Evolutionary conservation across 2,797 vertebrate genomes (phyloP).

Genomic region (Perdix hodgsoniae): DNA sequence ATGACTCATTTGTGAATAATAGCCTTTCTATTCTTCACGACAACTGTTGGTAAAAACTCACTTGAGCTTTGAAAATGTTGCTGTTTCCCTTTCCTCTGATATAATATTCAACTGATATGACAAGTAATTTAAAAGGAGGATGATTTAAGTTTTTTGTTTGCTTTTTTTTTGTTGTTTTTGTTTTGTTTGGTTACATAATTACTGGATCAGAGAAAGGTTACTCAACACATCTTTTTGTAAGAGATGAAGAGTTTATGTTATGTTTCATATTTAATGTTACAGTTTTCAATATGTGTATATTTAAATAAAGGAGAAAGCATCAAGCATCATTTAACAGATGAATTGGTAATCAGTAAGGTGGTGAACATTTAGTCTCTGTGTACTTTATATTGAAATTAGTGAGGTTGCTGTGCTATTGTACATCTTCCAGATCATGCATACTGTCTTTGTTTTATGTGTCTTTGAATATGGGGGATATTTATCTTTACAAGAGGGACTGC

Average conservation of each 20-base stretch:
- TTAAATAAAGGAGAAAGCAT: not conserved
- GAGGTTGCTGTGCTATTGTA: not conserved
- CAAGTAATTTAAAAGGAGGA: rapidly evolving
- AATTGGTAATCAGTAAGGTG: not conserved
- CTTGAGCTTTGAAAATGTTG: not conserved
- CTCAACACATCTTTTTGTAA: not conserved
- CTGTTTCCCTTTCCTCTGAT: not conserved
- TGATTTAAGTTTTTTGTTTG: not conserved
- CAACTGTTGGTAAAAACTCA: not conserved
- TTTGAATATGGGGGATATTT: not conserved
- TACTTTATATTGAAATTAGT: not conserved
- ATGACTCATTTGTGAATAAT: not conserved
- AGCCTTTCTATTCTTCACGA: not conserved
- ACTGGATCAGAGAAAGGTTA: not conserved
- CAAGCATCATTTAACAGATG: not conserved
- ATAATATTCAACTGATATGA: not conserved
- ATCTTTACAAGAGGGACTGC: not conserved
- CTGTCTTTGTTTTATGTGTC: not conserved
- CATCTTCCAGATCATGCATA: not conserved
- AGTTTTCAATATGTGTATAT: not conserved
- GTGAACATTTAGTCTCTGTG: not conserved
- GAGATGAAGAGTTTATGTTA: rapidly evolving
- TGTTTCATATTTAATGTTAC: no score
- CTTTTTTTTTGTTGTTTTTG: not conserved
- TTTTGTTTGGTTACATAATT: not conserved